phyloP scores from a whole-genome alignment of 2,888 invertebrate species.

The Troilus luridus region DNA sequence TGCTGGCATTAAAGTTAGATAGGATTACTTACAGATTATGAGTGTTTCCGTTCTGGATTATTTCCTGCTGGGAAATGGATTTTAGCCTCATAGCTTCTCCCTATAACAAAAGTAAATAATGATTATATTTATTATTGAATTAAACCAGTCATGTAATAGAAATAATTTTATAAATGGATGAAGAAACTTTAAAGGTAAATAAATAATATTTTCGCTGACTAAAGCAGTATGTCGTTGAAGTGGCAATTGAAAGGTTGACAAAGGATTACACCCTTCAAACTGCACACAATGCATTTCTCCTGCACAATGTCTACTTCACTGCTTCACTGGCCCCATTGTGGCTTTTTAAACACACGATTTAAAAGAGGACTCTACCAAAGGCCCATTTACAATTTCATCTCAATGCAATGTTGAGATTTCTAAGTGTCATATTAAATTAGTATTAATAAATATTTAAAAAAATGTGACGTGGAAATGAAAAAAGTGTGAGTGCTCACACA shows the following conservation, averaged over 20 bases:
- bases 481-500: no score
- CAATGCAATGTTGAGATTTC: no score
- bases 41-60: conserved; percentile 49
- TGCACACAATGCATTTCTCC: background rate
- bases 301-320: background rate
- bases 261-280: background rate
- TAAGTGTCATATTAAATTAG: no score
- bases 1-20: background rate
- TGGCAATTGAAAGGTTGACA: background rate
- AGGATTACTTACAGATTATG: conserved; percentile 35
- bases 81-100: conserved; percentile 54
- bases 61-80: conserved; percentile 42
- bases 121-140: background rate
- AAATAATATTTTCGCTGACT: background rate
- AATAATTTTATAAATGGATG: background rate
- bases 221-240: background rate
- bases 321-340: background rate
- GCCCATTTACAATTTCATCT: background rate
- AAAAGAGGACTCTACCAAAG: background rate
- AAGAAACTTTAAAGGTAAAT: background rate
- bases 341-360: background rate
- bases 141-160: background rate
- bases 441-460: no score
- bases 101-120: background rate
- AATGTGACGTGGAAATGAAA: no score